Percentiles rank a stretch among this genome's conserved stretches.
Evolutionary conservation across 1,140 invertebrate species (phyloP).

Genomic region (Piezodorus guildinii): DNA sequence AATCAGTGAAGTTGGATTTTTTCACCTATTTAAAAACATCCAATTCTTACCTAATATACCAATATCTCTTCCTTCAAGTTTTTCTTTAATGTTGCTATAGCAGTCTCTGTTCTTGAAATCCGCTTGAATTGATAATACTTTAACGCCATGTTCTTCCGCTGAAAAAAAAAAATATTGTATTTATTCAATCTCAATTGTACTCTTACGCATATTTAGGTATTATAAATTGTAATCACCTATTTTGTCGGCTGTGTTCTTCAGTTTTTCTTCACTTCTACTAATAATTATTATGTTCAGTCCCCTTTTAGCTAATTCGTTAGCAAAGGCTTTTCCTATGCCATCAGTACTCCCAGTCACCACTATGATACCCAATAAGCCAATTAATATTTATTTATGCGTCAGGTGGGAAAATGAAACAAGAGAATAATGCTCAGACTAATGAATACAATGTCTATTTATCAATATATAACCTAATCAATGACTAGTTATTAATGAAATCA

Average conservation of each 20-base stretch:
- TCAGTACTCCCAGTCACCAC: constrained; percentile 85
- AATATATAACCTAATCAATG: too few relatives aligned
- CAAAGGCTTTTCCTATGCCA: constrained; percentile 85
- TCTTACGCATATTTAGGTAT: too few relatives aligned
- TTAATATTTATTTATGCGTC: too few relatives aligned
- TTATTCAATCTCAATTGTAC: not conserved
- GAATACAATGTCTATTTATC: too few relatives aligned
- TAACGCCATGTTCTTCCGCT: not conserved
- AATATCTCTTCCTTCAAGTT: not conserved
- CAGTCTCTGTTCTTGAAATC: not conserved
- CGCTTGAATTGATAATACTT: not conserved
- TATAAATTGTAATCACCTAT: constrained; percentile 40
- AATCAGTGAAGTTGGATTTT: too few relatives aligned
- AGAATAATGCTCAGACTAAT: too few relatives aligned
- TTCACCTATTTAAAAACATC: not conserved
- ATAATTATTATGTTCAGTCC: constrained; percentile 77
- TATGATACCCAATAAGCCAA: constrained; percentile 31
- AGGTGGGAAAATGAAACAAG: too few relatives aligned
- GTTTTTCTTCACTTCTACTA: constrained; percentile 62
- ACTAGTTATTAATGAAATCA: too few relatives aligned
- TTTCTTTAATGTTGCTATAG: not conserved
- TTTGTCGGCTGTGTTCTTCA: constrained; percentile 57
- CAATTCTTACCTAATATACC: constrained; percentile 2
- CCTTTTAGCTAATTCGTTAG: constrained; percentile 63
- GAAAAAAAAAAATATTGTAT: not conserved